Evolutionary conservation across 2,888 invertebrate genomes (phyloP), one percentile per base, ranked within the genome.

Genomic region (Sarcophaga variegata): DNA sequence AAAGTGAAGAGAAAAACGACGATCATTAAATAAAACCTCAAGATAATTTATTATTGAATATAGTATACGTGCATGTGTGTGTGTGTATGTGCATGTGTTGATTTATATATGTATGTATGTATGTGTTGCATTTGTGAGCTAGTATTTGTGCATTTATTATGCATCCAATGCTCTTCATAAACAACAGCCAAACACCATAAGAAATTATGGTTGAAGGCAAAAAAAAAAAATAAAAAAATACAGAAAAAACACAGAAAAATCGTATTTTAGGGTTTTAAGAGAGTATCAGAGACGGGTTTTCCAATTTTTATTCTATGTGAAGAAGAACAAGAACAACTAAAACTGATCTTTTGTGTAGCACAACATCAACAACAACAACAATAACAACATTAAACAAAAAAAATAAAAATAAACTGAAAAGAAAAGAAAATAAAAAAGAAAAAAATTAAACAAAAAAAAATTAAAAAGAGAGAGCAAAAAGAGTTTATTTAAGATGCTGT

Each of bases 271-370:
- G 80, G 84, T 67, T 70, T 71, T 71, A 59, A 69, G 66, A 66
- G 77, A 54, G 17, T 14, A 54, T 17, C 54, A 5, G 54, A 78
- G 79, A 80, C 84, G 79, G 78, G 81, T 78, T 84, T 87, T 81
- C 75, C 81, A 69, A 76, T 77, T 60, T 79, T 54, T 45, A 59
- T 70, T 72, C 64, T 64, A 54, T 59, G 63, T 62, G 12, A 74
- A 70, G 74, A 75, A 67, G 60, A 60, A 37, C 62, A 70, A 75
- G 20, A 72, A 45, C 20, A 27, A 63, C 74, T 37, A 62, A 85
- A 54, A 81, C 71, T 85, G 84, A 81, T 85, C 84, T 76, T 85
- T 85, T 85, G 76, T 85, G 84, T 77, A 81, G n/a, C 70, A 76
- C 76, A 84, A 72, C 75, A 83, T 75, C 63, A 63, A 37, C 25